Conservation (phyloP, 1,140 invertebrate species). For the Drosophila parvula region DNA sequence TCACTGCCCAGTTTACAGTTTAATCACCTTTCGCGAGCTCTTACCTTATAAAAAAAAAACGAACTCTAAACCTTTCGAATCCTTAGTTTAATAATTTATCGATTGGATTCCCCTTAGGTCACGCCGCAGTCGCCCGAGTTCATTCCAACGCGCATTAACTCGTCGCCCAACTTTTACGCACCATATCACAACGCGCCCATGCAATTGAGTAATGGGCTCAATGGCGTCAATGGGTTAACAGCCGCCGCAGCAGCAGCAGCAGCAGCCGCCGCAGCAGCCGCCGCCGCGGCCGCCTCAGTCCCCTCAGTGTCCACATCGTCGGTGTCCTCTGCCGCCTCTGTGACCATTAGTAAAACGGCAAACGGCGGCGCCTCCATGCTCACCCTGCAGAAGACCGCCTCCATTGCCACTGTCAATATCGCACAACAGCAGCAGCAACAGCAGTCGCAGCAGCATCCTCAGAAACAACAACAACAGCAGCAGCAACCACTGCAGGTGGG, state of each 20-base stretch:
- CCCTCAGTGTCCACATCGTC: conserved; percentile 51
- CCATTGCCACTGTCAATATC: conserved; percentile 64
- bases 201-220: conserved; percentile 76
- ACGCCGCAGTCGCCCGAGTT: conserved; percentile 85
- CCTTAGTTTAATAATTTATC: neutral
- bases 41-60: conserved; percentile 4
- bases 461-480: conserved; percentile 63
- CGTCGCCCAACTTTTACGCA: conserved; percentile 81
- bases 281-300: conserved; percentile 46
- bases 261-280: conserved; percentile 55
- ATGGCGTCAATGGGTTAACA: conserved; percentile 78
- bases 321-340: conserved; percentile 39
- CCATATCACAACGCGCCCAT: conserved; percentile 74
- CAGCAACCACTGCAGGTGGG: conserved; percentile 25
- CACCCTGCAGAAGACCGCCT: conserved; percentile 69
- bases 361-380: conserved; percentile 73
- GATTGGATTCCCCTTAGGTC: conserved; percentile 60
- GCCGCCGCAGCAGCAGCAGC: conserved; percentile 62
- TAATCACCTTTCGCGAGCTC: neutral
- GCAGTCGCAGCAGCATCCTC: conserved; percentile 54
- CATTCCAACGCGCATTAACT: conserved; percentile 84
- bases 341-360: conserved; percentile 62
- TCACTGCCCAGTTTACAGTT: too few relatives aligned
- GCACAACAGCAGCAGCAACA: conserved; percentile 64
- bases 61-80: neutral